phyloP scores from a whole-genome alignment of 2,888 invertebrate genomes.

The Caenorhabditis japonica region DNA sequence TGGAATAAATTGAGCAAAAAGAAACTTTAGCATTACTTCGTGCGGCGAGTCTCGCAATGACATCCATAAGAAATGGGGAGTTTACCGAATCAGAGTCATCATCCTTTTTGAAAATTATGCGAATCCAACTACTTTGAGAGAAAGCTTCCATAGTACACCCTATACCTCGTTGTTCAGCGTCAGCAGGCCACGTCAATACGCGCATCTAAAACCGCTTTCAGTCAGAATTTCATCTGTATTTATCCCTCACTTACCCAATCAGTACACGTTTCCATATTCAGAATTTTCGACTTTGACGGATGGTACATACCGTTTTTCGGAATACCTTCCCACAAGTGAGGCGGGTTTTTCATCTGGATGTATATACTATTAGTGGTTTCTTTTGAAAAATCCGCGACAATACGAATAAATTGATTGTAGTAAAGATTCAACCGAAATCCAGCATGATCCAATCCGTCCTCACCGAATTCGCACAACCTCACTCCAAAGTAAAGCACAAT shows the following conservation, averaged over 20 bases:
- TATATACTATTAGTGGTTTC: constrained; percentile 42
- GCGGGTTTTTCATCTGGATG: constrained; percentile 58
- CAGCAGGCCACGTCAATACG: constrained; percentile 54
- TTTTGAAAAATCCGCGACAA: constrained; percentile 51
- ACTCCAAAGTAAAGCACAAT: constrained; percentile 61
- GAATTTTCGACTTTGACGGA: constrained; percentile 35
- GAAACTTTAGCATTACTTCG: constrained; percentile 46
- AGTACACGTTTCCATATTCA: constrained; percentile 58
- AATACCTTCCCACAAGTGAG: constrained; percentile 63
- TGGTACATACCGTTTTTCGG: constrained; percentile 42
- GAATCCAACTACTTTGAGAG: constrained; percentile 53
- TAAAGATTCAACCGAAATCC: constrained; percentile 57
- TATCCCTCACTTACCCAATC: constrained; percentile 61
- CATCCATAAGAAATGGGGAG: constrained; percentile 11
- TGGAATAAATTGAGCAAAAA: constrained; percentile 56
- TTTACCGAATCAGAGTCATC: constrained; percentile 3
- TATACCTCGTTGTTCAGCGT: constrained; percentile 47
- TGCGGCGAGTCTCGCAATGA: constrained; percentile 18
- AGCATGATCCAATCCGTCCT: constrained; percentile 57
- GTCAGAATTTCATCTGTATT: too few species aligned
- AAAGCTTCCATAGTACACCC: constrained; percentile 58
- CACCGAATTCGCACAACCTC: constrained; percentile 25
- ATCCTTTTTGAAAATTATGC: constrained; percentile 34
- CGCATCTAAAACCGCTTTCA: constrained; percentile 26
- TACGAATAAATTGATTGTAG: constrained; percentile 42